Percentiles rank a stretch among this genome's conserved stretches.
These are phyloP conservation scores for Scyliorhinus canicula DNA, from an alignment of 2,797 vertebrate genomes.

Conservation along the genomic window DNA sequence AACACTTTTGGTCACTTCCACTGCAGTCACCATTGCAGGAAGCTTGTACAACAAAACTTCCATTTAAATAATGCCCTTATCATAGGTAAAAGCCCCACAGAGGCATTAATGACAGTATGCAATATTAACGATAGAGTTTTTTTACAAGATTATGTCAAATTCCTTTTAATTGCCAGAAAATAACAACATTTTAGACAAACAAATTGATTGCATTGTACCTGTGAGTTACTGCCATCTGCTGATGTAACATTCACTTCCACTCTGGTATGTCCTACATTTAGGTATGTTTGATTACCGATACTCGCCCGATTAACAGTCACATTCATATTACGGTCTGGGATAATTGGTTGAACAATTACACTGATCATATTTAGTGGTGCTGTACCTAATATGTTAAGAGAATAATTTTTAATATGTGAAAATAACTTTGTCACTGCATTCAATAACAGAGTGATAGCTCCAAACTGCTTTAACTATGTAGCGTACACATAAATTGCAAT, in stretches of 20 bases:
- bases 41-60: not conserved
- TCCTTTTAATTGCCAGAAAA: not conserved
- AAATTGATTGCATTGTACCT: constrained; percentile 47
- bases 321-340: constrained; percentile 52
- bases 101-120: not conserved
- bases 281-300: constrained; percentile 40
- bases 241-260: constrained; percentile 55
- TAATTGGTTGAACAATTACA: constrained; percentile 46
- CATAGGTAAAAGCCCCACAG: not conserved
- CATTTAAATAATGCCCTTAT: not conserved
- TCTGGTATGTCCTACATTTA: constrained; percentile 53
- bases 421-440: not conserved
- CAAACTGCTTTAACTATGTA: not conserved
- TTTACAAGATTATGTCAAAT: not conserved
- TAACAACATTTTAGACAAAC: not conserved
- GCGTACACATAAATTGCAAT: not conserved
- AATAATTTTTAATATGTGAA: constrained; percentile 4
- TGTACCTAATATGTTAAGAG: constrained; percentile 42
- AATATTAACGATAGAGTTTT: not conserved
- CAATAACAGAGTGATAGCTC: not conserved
- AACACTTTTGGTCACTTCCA: not conserved
- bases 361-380: constrained; percentile 48
- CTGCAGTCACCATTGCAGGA: not conserved
- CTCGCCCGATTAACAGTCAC: constrained; percentile 49
- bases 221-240: constrained; percentile 61